Base-by-base conservation (phyloP, 2,888 invertebrate species). In the Andrena bucephala region DNA sequence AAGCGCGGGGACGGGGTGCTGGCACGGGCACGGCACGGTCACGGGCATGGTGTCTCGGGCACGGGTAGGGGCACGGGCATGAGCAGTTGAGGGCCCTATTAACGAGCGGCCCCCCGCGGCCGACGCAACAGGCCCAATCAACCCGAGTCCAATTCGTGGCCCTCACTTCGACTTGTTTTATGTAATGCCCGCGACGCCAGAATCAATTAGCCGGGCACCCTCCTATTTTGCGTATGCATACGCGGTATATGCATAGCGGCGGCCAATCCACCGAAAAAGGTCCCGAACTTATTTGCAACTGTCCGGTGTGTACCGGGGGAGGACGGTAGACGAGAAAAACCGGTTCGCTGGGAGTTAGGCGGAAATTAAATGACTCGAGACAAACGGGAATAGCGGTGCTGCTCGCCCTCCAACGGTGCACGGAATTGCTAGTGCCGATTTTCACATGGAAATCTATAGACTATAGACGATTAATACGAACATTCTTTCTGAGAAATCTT, bases 171-270 rank as follows among this genome's bases (percentile, higher is more conserved):
- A 88, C 89, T 91, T 90, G 90, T 91, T 91, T 91, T 91, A 91
- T 91, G 91, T 90, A 90, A 91, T 91, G 87, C 87, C 86, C 87
- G 87, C 88, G 86, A 90, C 87, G 92, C 91, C 91, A 87, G 87
- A 91, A 91, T 92, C 92, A 92, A 92, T 92, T 91, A 91, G 90
- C 87, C 86, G 77, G 78, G 86, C 88, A 90, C 84, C 89, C 90
- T 90, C 90, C 88, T 88, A 90, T 89, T 89, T 89, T 84, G 89
- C 88, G 88, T 90, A 87, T 90, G 88, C 90, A 85, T 85, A 77
- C 85, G 77, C 69, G 69, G 52, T 81, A 84, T 81, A 83, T 72
- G 85, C 81, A 83, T 85, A 85, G 84, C 82, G 66, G 63, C 84
- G 83, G 63, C 74, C 79, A 65, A 70, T 77, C 84, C 78, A 33